Conservation (phyloP, 2,113 vertebrate genomes). For the Thalassoma bifasciatum region DNA sequence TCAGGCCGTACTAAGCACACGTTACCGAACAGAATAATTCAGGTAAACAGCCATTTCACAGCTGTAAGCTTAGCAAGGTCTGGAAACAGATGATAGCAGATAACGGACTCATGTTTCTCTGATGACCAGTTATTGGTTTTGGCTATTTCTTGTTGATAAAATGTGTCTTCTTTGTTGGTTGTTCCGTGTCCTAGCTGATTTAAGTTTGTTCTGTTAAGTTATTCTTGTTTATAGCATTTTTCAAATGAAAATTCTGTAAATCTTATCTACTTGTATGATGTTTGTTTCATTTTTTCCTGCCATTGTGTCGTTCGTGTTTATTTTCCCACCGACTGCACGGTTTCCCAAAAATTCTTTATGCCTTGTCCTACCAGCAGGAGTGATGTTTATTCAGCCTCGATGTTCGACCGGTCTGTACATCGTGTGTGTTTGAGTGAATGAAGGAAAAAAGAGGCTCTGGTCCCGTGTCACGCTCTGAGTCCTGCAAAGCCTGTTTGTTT, state of each 20-base stretch:
- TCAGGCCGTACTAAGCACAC: slow-evolving; percentile 68
- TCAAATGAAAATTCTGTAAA: slow-evolving; percentile 8
- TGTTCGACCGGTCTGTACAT: slow-evolving; percentile 45
- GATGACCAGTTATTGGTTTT: slow-evolving; percentile 34
- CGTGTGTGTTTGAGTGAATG: slow-evolving; percentile 24
- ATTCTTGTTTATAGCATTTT: slow-evolving; percentile 20
- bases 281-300: slow-evolving; percentile 74
- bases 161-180: neutral
- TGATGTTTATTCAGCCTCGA: slow-evolving; percentile 61
- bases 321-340: slow-evolving; percentile 61
- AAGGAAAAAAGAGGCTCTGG: slow-evolving; percentile 39
- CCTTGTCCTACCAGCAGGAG: slow-evolving; percentile 18
- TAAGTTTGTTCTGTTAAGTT: neutral
- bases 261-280: slow-evolving; percentile 41
- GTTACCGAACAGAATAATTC: slow-evolving; percentile 63
- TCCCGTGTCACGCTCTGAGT: slow-evolving; percentile 63
- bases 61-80: slow-evolving; percentile 53
- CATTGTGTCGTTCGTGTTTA: slow-evolving; percentile 75
- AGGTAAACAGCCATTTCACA: slow-evolving; percentile 73
- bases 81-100: slow-evolving; percentile 64
- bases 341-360: slow-evolving; percentile 66
- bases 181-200: neutral
- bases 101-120: slow-evolving; percentile 32
- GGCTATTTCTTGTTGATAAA: neutral
- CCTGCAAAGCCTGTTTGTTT: slow-evolving; percentile 79